A percentile compares a stretch with the other conserved stretches of the same genome.
phyloP scores from a whole-genome alignment of 2,888 invertebrate genomes.

The Iselma pallidipennis region DNA sequence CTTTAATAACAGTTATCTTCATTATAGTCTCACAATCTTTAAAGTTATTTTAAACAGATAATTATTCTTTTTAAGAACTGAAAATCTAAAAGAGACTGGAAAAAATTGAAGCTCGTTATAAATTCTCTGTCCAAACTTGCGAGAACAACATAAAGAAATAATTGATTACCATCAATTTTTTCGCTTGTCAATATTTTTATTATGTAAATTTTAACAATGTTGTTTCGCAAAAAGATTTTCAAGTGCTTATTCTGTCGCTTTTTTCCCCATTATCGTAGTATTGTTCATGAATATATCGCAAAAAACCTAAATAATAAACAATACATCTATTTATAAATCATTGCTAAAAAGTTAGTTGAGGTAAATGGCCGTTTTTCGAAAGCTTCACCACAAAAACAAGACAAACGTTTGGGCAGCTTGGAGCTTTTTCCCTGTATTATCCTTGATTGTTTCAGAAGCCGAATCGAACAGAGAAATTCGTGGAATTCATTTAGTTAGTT shows the following conservation, averaged over 20 bases:
- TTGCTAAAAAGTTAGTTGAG: background rate
- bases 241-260: background rate
- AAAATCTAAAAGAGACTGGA: no score
- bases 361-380: no score
- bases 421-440: no score
- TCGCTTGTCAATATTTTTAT: background rate
- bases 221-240: background rate
- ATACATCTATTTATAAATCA: background rate
- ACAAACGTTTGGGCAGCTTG: no score
- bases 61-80: background rate
- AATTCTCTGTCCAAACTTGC: no score
- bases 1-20: conserved; percentile 1
- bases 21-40: conserved; percentile 7
- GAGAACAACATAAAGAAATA: no score
- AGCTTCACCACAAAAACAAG: no score
- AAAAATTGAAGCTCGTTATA: no score
- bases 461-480: conserved; percentile 16
- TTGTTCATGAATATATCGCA: background rate
- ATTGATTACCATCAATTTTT: background rate
- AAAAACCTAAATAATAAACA: background rate
- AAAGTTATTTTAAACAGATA: background rate
- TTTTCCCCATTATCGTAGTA: no score
- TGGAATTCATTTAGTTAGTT: conserved; percentile 24
- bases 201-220: background rate
- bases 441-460: background rate